Percentiles rank a stretch among this genome's conserved stretches.
phyloP scores from a whole-genome alignment of 1,140 invertebrate species.

The Pogonomyrmex barbatus region DNA sequence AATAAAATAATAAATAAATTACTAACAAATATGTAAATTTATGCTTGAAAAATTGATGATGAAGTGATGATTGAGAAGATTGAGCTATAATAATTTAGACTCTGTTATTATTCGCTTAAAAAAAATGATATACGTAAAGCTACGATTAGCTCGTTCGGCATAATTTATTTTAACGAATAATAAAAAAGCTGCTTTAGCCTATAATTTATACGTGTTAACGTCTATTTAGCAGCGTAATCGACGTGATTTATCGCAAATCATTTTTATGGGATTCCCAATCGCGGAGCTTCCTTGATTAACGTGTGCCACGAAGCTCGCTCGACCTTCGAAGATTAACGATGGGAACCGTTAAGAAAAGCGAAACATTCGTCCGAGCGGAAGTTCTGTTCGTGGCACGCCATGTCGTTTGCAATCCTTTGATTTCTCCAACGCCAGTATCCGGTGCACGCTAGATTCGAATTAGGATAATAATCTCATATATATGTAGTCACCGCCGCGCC shows the following conservation, averaged over 20 bases:
- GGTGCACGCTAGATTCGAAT: constrained; percentile 69
- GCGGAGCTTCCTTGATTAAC: constrained; percentile 21
- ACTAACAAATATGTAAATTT: not conserved
- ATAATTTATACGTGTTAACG: constrained; percentile 33
- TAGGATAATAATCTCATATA: constrained; percentile 69
- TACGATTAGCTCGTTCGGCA: not conserved
- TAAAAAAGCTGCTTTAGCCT: not conserved
- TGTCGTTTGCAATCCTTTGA: constrained; percentile 63
- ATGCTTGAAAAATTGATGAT: constrained; percentile 23
- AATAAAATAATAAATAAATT: not conserved
- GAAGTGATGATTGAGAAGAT: not conserved
- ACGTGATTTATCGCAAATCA: constrained; percentile 39
- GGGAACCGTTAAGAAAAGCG: constrained; percentile 66
- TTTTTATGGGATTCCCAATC: constrained; percentile 35
- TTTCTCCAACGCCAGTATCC: constrained; percentile 44
- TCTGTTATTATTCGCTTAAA: not conserved
- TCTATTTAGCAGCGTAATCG: constrained; percentile 6
- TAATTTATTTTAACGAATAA: not conserved
- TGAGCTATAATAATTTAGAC: not conserved
- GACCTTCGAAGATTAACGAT: constrained; percentile 71
- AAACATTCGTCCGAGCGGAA: constrained; percentile 58
- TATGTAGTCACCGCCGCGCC: not conserved
- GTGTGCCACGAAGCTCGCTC: constrained; percentile 21
- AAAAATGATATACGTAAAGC: not conserved
- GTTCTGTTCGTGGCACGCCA: constrained; percentile 65